Base-by-base conservation (phyloP, 2,888 invertebrate species). In the Nomada goodeniana region DNA sequence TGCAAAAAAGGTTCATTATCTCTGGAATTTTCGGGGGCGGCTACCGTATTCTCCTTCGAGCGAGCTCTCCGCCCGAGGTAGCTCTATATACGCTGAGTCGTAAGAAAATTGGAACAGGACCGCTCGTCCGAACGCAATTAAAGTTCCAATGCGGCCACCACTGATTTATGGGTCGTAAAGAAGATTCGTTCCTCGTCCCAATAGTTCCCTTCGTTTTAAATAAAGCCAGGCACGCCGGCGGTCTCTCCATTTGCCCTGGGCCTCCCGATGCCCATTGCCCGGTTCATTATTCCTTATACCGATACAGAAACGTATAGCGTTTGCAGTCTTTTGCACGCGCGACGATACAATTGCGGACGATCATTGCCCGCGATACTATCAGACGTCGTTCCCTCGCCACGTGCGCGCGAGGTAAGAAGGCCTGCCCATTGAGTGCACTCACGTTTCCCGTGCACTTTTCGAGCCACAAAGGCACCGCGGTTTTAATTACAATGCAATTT, bases 401-500 rank as follows among this genome's bases (percentile, higher is more conserved):
- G 13, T 3, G 26, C 63, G 47, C 20, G 10, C 26, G 26, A 10
- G 18, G 7, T n/a, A 47, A 20, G 52, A 59, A 52, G 2, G 44
- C 50, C 26, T 2, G 65, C 53, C 3, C 26, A 23, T 15, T 15
- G 63, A 67, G 60, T 55, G 76, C 61, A 72, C 77, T 57, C 36
- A 7, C 2, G n/a, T 57, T 20, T 57, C 29, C 26, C 73, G 42
- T 50, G 26, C 53, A 69, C 70, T 78, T 60, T 67, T 53, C 52
- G 55, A 64, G 60, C 74, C 26, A 60, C 70, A 76, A 79, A 77
- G 76, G 65, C 50, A 82, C 83, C 86, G 83, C 77, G 88, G 87
- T 91, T 92, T 93, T 93, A 93, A 93, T 93, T 93, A 93, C 93
- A 91, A 92, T 92, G 93, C 91, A 93, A 93, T 93, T 93, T 93